phyloP scores from a whole-genome alignment of 2,797 vertebrate species.

The Caiman crocodilus region DNA sequence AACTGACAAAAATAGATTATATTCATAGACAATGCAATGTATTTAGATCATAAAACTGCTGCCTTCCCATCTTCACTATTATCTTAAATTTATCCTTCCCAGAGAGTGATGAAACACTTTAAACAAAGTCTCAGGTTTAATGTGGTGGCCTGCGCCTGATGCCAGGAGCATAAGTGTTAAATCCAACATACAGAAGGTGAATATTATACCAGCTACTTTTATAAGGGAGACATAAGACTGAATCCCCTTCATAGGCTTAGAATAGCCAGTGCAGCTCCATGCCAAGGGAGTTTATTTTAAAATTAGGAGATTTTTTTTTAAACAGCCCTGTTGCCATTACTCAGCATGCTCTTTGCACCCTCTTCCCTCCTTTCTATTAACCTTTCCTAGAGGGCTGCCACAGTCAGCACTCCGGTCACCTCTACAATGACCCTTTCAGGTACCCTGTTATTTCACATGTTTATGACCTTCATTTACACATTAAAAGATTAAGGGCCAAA shows the following conservation, averaged over 20 bases:
- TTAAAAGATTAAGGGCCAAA: not conserved
- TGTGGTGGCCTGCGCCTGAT: not conserved
- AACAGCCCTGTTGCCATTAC: constrained; percentile 62
- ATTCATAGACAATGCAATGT: constrained; percentile 59
- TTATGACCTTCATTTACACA: constrained; percentile 41
- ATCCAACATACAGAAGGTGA: constrained; percentile 16
- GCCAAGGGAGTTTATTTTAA: constrained; percentile 26
- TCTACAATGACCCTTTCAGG: not conserved
- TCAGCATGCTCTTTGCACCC: not conserved
- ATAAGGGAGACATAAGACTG: constrained; percentile 33
- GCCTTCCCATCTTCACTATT: constrained; percentile 47
- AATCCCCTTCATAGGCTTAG: constrained; percentile 37
- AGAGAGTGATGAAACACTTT: constrained; percentile 24
- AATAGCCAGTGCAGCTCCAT: constrained; percentile 27
- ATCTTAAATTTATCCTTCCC: constrained; percentile 42
- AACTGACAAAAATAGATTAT: constrained; percentile 76
- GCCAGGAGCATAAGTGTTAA: not conserved
- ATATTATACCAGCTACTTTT: constrained; percentile 57
- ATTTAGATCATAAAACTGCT: constrained; percentile 68
- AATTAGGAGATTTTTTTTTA: constrained; percentile 13
- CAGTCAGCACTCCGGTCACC: constrained; percentile 32
- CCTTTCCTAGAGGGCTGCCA: constrained; percentile 24
- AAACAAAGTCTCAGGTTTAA: not conserved
- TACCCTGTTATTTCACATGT: constrained; percentile 47
- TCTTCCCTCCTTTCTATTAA: constrained; percentile 58